Base-by-base conservation (phyloP, 2,888 invertebrate genomes). In the Mesorhabditis spiculigera region DNA sequence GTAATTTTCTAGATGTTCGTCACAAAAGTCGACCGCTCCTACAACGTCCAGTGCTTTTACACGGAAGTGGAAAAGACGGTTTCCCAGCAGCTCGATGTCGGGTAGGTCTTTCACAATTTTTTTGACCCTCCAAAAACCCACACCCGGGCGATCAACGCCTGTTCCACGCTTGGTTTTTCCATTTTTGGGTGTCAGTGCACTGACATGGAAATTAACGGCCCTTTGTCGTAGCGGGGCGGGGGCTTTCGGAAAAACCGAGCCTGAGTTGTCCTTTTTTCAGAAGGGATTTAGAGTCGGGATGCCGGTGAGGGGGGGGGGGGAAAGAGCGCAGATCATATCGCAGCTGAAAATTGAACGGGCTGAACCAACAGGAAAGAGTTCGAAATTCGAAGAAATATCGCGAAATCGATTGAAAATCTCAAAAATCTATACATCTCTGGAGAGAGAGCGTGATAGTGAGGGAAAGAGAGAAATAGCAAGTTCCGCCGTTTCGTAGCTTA, bases 1-100 rank as follows among this genome's bases (percentile, higher is more conserved):
- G 28, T 1, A 4, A 2, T 16, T 13, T 66, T 75, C 16, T 61
- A 77, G 77, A 82, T 80, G 81, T 82, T 82, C 72, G 77, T 82
- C 16, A 82, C 82, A 16, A 81, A 80, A 69, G 75, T 80, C 45
- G 82, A 82, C 70, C 77, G 75, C 66, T 81, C 82, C 5, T 82
- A 81, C 68, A 79, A 80, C 69, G 78, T 82, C 43, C 79, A 81
- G 70, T 82, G 82, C 68, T 82, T 82, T 71, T 82, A 82, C 67
- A 76, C 80, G 16, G 81, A 82, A 68, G 69, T 76, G 44, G 79
- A 77, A 66, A 80, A 78, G 68, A 72, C 74, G 5, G 81, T 82
- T 13, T 78, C 78, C 6, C 78, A 80, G 43, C 76, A 79, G 69
- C 70, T 82, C 44, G 76, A 78, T 65, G 81, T 81, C 65, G 73